Conservation (phyloP, 64 coral and sea anemone genomes). For the Porites australiensis region DNA sequence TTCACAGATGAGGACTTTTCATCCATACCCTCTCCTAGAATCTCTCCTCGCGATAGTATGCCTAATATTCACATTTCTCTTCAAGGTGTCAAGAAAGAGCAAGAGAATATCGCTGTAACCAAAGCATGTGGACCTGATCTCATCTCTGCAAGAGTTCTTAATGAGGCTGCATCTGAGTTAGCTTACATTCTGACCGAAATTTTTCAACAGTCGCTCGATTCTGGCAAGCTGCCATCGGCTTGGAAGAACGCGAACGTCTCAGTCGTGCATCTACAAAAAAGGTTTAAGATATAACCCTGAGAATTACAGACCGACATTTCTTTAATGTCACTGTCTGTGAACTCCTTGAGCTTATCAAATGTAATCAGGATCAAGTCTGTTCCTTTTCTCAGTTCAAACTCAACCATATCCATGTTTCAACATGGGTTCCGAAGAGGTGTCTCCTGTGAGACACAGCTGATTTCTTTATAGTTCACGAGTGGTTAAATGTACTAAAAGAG, state of each 20-base stretch:
- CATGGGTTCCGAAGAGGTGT: not conserved
- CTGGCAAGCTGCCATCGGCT: not conserved
- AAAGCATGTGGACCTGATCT: conserved; percentile 29
- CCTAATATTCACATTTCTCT: not conserved
- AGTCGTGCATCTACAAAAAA: not conserved
- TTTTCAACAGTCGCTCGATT: conserved; percentile 31
- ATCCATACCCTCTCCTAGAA: not conserved
- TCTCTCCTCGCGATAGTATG: not conserved
- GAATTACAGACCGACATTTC: not conserved
- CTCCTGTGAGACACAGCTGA: not conserved
- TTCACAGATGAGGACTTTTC: no score
- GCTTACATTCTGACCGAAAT: conserved; percentile 1
- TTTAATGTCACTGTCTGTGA: not conserved
- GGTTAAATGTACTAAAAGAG: no score
- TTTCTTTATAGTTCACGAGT: no score
- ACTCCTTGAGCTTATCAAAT: not conserved
- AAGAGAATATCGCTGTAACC: not conserved
- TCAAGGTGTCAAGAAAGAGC: not conserved
- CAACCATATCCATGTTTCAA: not conserved
- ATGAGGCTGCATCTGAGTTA: not conserved
- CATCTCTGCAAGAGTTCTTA: conserved; percentile 3
- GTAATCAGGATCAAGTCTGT: not conserved
- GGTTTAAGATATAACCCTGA: not conserved
- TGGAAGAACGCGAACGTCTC: conserved; percentile 33
- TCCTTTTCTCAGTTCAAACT: not conserved